Percentiles rank a stretch among this genome's conserved stretches.
These are phyloP conservation scores for Leucoptera coffeella DNA, from an alignment of 2,888 invertebrate species.

Conservation along the genomic window DNA sequence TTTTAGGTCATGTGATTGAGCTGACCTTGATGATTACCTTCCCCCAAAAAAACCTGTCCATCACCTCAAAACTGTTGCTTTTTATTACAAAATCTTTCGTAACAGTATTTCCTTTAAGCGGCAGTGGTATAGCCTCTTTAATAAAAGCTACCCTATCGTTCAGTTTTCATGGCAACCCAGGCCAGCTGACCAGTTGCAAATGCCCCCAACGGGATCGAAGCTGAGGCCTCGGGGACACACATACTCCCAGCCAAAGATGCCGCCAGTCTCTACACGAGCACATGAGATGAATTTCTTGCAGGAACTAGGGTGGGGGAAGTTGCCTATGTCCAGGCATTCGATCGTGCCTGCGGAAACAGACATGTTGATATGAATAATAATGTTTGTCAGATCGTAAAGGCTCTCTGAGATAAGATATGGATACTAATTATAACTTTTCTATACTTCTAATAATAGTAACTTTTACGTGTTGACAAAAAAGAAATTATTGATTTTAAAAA, in stretches of 20 bases:
- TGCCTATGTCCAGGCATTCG: slow-evolving; percentile 83
- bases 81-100: background rate
- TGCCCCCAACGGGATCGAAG: slow-evolving; percentile 85
- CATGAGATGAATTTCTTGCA: slow-evolving; percentile 91
- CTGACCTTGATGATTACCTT: too few relatives aligned
- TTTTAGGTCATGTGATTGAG: too few relatives aligned
- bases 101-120: background rate
- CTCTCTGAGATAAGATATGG: too few relatives aligned
- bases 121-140: too few relatives aligned
- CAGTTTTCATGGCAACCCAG: slow-evolving; percentile 64
- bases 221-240: slow-evolving; percentile 80
- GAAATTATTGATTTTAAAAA: too few relatives aligned
- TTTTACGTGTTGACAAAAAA: too few relatives aligned
- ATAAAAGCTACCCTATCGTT: slow-evolving; percentile 11
- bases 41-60: background rate
- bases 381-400: too few relatives aligned
- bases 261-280: slow-evolving; percentile 68
- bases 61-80: background rate
- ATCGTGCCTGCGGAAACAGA: slow-evolving; percentile 70
- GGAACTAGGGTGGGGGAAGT: slow-evolving; percentile 84
- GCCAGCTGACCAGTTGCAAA: slow-evolving; percentile 85
- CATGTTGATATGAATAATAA: too few relatives aligned
- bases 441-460: too few relatives aligned
- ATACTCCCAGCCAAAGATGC: slow-evolving; percentile 80
- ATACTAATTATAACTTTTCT: too few relatives aligned